These are phyloP conservation scores for Nesoenas mayeri DNA, from an alignment of 2,113 vertebrate genomes.

Conservation along the genomic window DNA sequence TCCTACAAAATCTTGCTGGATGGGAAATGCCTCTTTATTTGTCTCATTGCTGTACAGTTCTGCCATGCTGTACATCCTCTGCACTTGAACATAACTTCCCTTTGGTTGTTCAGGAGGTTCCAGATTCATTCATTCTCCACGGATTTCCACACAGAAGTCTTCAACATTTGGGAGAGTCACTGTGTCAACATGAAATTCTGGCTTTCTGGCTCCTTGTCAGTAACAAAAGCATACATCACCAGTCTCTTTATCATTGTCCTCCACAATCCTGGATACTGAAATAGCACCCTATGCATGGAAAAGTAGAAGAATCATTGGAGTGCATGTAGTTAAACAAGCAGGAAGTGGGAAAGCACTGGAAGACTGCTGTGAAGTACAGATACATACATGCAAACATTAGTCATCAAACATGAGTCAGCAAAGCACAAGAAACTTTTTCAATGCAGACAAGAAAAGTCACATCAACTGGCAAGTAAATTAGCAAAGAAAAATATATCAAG, in stretches of 20 bases:
- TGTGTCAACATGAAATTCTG: background rate
- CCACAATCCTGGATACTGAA: background rate
- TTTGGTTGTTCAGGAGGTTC: background rate
- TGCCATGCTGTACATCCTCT: background rate
- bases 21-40: background rate
- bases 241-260: background rate
- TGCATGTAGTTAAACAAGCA: background rate
- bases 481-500: background rate
- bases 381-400: background rate
- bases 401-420: background rate
- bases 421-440: background rate
- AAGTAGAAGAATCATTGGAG: background rate
- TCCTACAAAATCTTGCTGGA: background rate
- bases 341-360: background rate
- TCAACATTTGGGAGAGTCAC: background rate
- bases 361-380: background rate
- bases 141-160: background rate
- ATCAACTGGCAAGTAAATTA: background rate
- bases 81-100: background rate
- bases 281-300: rapidly evolving
- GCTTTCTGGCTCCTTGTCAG: background rate
- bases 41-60: background rate
- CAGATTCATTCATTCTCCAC: background rate
- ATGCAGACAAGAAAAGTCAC: background rate
- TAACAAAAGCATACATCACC: background rate